Evolutionary conservation across 2,888 invertebrate species (phyloP).

Genomic region (Therioaphis trifolii): DNA sequence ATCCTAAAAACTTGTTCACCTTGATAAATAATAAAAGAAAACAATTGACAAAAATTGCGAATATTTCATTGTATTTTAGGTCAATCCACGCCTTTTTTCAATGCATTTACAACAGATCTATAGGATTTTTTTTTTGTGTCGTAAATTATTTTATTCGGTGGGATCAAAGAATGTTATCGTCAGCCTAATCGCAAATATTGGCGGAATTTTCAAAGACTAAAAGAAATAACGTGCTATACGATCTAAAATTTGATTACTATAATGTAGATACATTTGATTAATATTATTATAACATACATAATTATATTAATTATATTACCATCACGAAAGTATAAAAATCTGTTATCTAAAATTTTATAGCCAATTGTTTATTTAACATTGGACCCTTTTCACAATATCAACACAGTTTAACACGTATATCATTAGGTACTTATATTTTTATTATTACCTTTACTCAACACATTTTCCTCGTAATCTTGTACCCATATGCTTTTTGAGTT

Average conservation of each 20-base stretch:
- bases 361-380: not conserved
- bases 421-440: not conserved
- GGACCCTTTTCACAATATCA: not conserved
- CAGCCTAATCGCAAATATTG: too few species aligned
- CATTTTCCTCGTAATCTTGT: not conserved
- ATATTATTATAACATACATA: too few species aligned
- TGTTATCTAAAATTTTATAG: not conserved
- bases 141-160: too few species aligned
- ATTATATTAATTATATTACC: too few species aligned
- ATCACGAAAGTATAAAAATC: not conserved
- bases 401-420: not conserved
- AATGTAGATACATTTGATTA: not conserved
- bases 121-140: too few species aligned
- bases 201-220: not conserved
- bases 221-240: not conserved
- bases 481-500: too few species aligned
- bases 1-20: not conserved
- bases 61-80: not conserved
- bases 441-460: not conserved
- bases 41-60: not conserved
- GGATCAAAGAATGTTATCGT: not conserved
- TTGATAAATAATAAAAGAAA: slow-evolving; percentile 5
- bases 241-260: not conserved
- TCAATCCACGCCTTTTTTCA: not conserved
- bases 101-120: too few species aligned